Conservation (phyloP, 2,888 invertebrate genomes). For the Leptinotarsa haldemani region DNA sequence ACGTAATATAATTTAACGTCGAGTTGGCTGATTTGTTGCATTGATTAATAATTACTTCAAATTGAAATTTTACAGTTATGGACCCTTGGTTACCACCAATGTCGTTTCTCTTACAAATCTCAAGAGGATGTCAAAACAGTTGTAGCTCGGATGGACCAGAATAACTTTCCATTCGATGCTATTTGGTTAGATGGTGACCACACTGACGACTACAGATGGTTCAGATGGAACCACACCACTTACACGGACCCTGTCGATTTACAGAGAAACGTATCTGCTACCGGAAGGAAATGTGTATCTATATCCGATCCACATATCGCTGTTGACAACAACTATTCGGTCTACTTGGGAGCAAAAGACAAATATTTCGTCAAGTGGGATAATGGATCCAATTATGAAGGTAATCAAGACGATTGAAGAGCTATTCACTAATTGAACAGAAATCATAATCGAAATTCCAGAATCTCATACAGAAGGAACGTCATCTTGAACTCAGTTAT, state of each 20-base stretch:
- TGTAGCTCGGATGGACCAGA: slow-evolving; percentile 82
- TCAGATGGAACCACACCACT: slow-evolving; percentile 90
- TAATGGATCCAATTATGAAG: slow-evolving; percentile 41
- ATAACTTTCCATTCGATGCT: slow-evolving; percentile 93
- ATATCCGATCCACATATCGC: slow-evolving; percentile 98
- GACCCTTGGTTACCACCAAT: slow-evolving; percentile 49
- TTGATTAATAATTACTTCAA: no score
- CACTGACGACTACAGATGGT: slow-evolving; percentile 94
- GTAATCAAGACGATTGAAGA: slow-evolving; percentile 18
- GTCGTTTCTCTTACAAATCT: slow-evolving; percentile 75
- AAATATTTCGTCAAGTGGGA: slow-evolving; percentile 42
- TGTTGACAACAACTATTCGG: slow-evolving; percentile 84
- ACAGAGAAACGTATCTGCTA: slow-evolving; percentile 85
- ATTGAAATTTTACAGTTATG: slow-evolving; percentile 41
- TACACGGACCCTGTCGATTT: slow-evolving; percentile 79
- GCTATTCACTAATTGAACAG: background rate
- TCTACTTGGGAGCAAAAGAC: slow-evolving; percentile 84
- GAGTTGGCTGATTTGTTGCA: no score
- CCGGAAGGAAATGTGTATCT: slow-evolving; percentile 89
- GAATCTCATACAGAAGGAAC: background rate
- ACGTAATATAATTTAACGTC: no score
- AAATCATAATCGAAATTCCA: background rate
- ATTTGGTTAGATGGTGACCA: slow-evolving; percentile 99
- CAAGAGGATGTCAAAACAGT: slow-evolving; percentile 89
- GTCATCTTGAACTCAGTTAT: no score